Conservation (phyloP, 1,140 invertebrate genomes). For the Apocrypta bakeri region DNA sequence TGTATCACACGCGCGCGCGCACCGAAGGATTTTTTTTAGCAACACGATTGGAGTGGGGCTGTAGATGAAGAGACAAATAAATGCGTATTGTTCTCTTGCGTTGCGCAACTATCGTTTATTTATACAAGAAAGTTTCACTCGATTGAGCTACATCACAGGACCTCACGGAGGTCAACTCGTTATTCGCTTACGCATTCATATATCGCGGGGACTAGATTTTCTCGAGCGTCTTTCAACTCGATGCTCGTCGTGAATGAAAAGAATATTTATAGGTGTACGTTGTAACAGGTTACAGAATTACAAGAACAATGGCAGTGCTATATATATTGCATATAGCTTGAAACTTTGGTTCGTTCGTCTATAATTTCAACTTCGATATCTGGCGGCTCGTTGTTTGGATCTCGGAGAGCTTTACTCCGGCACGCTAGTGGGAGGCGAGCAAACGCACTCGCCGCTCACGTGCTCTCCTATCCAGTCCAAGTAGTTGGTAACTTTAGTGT, state of each 20-base stretch:
- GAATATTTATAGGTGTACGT: not conserved
- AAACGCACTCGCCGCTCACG: slow-evolving; percentile 76
- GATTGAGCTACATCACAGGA: slow-evolving; percentile 51
- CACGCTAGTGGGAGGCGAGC: slow-evolving; percentile 64
- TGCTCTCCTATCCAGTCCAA: slow-evolving; percentile 75
- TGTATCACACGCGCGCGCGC: too few species aligned
- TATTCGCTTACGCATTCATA: slow-evolving; percentile 40
- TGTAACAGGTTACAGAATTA: not conserved
- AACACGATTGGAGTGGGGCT: too few species aligned
- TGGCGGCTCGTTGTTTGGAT: not conserved
- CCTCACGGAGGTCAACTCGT: slow-evolving; percentile 51
- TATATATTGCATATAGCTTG: not conserved
- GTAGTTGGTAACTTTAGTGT: slow-evolving; percentile 83
- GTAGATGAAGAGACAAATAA: not conserved
- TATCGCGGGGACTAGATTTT: slow-evolving; percentile 67
- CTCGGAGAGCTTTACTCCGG: not conserved
- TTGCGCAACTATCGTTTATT: slow-evolving; percentile 32
- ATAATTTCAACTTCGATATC: too few species aligned
- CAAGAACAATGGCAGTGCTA: slow-evolving; percentile 30
- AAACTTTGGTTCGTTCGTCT: slow-evolving; percentile 37
- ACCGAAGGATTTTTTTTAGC: too few species aligned
- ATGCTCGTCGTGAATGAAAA: not conserved
- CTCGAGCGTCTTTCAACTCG: slow-evolving; percentile 32
- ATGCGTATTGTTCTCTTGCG: not conserved
- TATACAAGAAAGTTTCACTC: not conserved